phyloP scores from a whole-genome alignment of 2,113 vertebrate genomes.

The Garra rufa region DNA sequence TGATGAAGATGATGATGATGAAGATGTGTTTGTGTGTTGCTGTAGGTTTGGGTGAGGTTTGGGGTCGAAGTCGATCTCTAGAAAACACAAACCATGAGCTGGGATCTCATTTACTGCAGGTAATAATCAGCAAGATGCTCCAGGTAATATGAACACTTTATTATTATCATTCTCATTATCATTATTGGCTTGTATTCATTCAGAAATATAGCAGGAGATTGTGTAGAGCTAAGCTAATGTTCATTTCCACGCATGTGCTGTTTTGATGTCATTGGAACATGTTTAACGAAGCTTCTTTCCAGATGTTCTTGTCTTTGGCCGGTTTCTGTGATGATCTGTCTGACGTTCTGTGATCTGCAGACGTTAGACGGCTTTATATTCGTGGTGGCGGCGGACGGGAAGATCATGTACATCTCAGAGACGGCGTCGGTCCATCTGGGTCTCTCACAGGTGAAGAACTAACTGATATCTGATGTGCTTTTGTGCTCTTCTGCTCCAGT shows the following conservation, averaged over 20 bases:
- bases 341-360: constrained; percentile 68
- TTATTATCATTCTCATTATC: constrained; percentile 1
- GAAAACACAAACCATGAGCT: constrained; percentile 91
- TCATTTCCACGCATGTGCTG: too few relatives aligned
- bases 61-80: constrained; percentile 87
- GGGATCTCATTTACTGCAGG: constrained; percentile 96
- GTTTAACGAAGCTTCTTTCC: neutral
- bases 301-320: neutral
- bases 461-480: neutral
- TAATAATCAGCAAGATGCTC: constrained; percentile 64
- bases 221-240: neutral
- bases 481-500: neutral
- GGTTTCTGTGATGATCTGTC: constrained; percentile 37
- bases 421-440: constrained; percentile 96
- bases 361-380: constrained; percentile 98
- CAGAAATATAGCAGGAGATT: neutral
- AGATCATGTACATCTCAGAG: constrained; percentile 99
- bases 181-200: neutral
- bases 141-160: constrained; percentile 28
- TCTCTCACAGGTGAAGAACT: constrained; percentile 88
- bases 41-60: constrained; percentile 93
- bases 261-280: too few relatives aligned
- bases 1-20: too few relatives aligned
- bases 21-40: constrained; percentile 51
- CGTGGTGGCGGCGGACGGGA: constrained; percentile 96